phyloP scores from a whole-genome alignment of 2,797 vertebrate species.

The Danio jaintianensis region DNA sequence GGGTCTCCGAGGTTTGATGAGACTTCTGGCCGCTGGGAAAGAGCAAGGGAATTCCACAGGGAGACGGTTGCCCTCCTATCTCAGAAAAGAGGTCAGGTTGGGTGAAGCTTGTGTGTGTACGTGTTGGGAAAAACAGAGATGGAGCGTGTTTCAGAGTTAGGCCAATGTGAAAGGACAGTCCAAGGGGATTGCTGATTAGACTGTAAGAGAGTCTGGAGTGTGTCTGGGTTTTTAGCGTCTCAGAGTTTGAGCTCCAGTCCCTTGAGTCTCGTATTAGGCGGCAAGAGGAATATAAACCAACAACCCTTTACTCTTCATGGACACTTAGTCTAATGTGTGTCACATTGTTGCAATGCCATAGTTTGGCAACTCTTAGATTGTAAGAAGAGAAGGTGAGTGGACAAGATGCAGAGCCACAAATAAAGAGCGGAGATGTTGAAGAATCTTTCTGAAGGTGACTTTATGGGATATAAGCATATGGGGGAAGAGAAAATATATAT shows the following conservation, averaged over 20 bases:
- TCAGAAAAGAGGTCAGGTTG: slow-evolving; percentile 28
- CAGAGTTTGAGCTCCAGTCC: slow-evolving; percentile 21
- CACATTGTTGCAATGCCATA: slow-evolving; percentile 22
- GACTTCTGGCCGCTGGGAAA: slow-evolving; percentile 11
- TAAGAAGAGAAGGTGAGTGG: background rate
- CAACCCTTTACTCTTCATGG: slow-evolving; percentile 25
- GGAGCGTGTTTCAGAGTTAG: slow-evolving; percentile 53
- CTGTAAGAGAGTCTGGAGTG: slow-evolving; percentile 50
- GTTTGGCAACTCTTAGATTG: background rate
- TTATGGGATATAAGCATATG: background rate
- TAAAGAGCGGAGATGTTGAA: background rate
- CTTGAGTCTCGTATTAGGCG: slow-evolving; percentile 28
- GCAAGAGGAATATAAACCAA: slow-evolving; percentile 26
- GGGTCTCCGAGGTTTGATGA: slow-evolving; percentile 31
- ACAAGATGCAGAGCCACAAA: background rate
- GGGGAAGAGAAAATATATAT: background rate
- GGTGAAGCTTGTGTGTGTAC: slow-evolving; percentile 17
- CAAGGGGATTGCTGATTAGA: slow-evolving; percentile 60
- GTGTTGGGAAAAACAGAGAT: slow-evolving; percentile 17
- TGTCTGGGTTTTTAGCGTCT: slow-evolving; percentile 36
- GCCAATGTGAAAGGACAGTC: slow-evolving; percentile 58
- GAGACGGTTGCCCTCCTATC: slow-evolving; percentile 8
- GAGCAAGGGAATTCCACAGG: background rate
- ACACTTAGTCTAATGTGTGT: slow-evolving; percentile 35
- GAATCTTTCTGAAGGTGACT: background rate